Conservation (phyloP, 2,113 vertebrate species). For the Nestor notabilis region DNA sequence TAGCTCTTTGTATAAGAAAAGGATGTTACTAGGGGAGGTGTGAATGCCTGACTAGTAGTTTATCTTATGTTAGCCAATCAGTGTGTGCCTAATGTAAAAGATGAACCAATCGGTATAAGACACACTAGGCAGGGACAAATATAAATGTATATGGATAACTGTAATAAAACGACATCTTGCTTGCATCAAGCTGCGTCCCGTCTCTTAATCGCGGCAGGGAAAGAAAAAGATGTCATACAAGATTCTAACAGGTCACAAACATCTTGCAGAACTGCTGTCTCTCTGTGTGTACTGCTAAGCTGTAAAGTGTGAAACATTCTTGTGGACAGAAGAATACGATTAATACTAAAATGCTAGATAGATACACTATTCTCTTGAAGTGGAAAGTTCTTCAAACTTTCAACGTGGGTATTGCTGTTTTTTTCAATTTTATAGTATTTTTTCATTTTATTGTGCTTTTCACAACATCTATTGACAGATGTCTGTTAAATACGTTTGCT, state of each 20-base stretch:
- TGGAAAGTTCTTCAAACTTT: background rate
- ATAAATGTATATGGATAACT: too few relatives aligned
- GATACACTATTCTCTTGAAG: background rate
- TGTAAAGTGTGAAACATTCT: background rate
- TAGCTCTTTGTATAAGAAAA: too few relatives aligned
- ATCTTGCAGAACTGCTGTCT: background rate
- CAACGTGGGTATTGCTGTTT: background rate
- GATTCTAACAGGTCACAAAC: background rate
- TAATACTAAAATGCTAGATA: background rate
- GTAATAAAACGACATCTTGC: too few relatives aligned
- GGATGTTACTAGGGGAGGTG: too few relatives aligned
- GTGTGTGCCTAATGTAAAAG: too few relatives aligned
- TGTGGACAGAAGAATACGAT: background rate
- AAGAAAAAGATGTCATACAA: background rate
- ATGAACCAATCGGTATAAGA: too few relatives aligned
- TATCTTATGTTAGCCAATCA: too few relatives aligned
- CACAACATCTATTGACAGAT: background rate
- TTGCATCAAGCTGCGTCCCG: too few relatives aligned
- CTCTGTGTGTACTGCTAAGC: background rate
- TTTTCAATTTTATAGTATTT: background rate
- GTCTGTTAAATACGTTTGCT: background rate
- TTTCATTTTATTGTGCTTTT: background rate
- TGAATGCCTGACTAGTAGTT: too few relatives aligned
- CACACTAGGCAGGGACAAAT: too few relatives aligned
- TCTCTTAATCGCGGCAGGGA: too few relatives aligned